Evolutionary conservation across 2,113 vertebrate genomes (phyloP).

Genomic region (Porphyrio hochstetteri): DNA sequence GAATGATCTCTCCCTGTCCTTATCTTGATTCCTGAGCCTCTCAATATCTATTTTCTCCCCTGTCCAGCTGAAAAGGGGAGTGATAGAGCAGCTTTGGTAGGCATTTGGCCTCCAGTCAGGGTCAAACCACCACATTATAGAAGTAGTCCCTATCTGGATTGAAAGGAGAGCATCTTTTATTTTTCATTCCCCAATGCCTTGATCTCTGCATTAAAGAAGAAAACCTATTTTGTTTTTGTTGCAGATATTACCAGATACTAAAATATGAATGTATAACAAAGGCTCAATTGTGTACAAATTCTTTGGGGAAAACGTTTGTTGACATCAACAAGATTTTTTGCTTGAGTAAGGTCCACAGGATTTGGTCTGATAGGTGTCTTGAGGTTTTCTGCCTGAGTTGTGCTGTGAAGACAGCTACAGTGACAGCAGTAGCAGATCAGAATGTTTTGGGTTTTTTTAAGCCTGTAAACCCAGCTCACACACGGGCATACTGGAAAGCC

Average conservation of each 20-base stretch:
- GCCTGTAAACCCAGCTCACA: neutral
- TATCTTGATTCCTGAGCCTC: too few species aligned
- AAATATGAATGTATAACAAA: neutral
- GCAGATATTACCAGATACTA: neutral
- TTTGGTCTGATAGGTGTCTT: conserved; percentile 41
- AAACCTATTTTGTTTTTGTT: neutral
- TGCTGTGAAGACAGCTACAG: conserved; percentile 13
- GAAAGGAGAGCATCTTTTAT: neutral
- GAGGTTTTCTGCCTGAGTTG: conserved; percentile 47
- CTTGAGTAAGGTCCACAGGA: conserved; percentile 33
- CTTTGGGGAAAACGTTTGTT: conserved; percentile 42
- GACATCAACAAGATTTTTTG: conserved; percentile 53
- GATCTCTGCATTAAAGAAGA: neutral
- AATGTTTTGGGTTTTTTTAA: neutral
- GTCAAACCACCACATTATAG: neutral
- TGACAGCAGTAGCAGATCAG: neutral
- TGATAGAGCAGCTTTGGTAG: too few species aligned
- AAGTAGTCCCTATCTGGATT: neutral
- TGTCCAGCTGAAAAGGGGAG: too few species aligned
- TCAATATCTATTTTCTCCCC: too few species aligned
- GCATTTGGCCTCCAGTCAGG: too few species aligned
- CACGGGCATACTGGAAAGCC: neutral
- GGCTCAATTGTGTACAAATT: neutral
- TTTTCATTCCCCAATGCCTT: neutral
- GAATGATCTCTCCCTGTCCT: too few species aligned